Conservation (phyloP, 2,888 invertebrate genomes). For the Chalcosyrphus nemorum region DNA sequence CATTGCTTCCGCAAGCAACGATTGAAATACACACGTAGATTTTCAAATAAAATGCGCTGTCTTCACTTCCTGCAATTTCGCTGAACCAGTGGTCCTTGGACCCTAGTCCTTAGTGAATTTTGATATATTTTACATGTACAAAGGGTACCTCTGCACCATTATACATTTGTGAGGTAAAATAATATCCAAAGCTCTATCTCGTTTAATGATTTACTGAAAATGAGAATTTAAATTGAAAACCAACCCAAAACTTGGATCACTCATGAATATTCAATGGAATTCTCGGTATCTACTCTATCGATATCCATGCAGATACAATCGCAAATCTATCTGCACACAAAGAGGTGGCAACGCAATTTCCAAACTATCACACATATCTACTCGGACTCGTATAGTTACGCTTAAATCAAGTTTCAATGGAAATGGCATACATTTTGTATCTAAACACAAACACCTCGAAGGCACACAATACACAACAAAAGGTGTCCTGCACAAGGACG, state of each 20-base stretch:
- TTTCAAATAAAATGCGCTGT: too few species aligned
- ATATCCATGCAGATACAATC: background rate
- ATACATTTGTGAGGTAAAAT: background rate
- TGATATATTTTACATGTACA: too few species aligned
- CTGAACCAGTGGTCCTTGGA: too few species aligned
- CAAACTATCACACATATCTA: too few species aligned
- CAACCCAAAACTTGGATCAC: background rate
- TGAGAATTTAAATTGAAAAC: background rate
- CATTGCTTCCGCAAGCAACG: too few species aligned
- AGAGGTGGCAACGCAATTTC: background rate
- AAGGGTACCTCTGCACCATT: too few species aligned
- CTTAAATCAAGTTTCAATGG: background rate
- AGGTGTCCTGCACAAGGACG: background rate
- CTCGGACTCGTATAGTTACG: too few species aligned
- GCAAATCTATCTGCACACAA: background rate
- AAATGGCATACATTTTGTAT: background rate
- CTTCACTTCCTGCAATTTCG: too few species aligned
- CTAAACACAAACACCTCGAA: slow-evolving; percentile 8
- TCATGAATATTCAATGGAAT: background rate
- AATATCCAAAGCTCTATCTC: background rate
- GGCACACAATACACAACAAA: background rate
- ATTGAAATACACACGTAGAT: too few species aligned
- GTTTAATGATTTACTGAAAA: background rate
- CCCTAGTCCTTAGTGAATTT: background rate
- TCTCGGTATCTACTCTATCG: background rate